Base-by-base conservation (phyloP, 1,140 invertebrate genomes). In the Aphis gossypii region DNA sequence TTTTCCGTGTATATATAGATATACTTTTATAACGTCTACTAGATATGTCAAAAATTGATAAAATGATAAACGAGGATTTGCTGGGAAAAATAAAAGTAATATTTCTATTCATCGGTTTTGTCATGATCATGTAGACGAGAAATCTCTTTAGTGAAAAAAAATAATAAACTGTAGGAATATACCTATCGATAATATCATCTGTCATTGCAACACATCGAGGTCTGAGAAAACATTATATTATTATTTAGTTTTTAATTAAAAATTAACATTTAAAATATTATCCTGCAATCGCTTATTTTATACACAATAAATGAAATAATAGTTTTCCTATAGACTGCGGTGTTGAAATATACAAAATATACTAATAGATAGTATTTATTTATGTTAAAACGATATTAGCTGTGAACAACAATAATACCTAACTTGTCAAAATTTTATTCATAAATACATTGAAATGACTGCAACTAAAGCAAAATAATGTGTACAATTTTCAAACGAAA, bases 41-140 rank as follows among this genome's bases (percentile, higher is more conserved):
- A 83, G 68, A 82, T 46, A 86, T 56, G 82, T 86, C 82, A 93
- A 86, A 86, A 51, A 93, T n/a, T 86, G 46, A 93, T 93, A 86
- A 86, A 93, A 48, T 56, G 82, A 84, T 83, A 60, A 90, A 90
- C 46, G 51, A 89, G 51, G 88, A 76, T 76, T 51, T 83, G 91
- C 35, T n/a, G 46, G 46, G n/a, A 84, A 92, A 92, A 92, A 51
- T 25, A 82, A 82, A 92, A n/a, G 18, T 76, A 83, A 38, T 83
- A 83, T 48, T 83, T 92, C 68, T 82, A 83, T 92, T 92, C 60
- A 92, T 92, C 68, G n/a, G 41, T 82, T 38, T 83, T 35, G 46
- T 92, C 51, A n/a, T 8, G 41, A 82, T 38, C 30, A 20, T 82
- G 60, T 41, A 38, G 88, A 23, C 35, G n/a, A 89, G 20, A 89